phyloP scores from a whole-genome alignment of 2,797 vertebrate species.

The Denticeps clupeoides region DNA sequence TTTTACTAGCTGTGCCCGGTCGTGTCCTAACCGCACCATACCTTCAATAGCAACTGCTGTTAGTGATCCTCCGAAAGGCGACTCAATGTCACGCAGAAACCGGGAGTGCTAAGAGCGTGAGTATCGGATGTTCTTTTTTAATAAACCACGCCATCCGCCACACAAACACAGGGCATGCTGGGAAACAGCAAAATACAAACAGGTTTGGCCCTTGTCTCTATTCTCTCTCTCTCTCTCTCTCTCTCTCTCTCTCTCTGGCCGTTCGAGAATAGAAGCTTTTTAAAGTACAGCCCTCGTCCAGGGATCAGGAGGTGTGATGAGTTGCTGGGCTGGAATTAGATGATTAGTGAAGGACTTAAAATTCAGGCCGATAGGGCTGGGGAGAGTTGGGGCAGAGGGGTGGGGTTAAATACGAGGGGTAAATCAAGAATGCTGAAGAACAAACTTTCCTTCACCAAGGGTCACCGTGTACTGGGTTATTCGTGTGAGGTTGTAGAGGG shows the following conservation, averaged over 20 bases:
- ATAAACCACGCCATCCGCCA: constrained; percentile 6
- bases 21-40: too few relatives aligned
- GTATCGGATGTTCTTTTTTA: constrained; percentile 14
- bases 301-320: constrained; percentile 32
- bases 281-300: constrained; percentile 21
- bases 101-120: constrained; percentile 10
- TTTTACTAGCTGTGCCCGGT: too few relatives aligned
- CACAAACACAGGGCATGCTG: constrained; percentile 11
- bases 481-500: too few relatives aligned
- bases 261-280: constrained; percentile 33
- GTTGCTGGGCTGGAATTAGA: constrained; percentile 56
- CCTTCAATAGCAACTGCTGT: too few relatives aligned
- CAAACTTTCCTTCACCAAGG: neutral
- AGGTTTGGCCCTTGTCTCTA: constrained; percentile 17
- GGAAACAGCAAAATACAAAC: constrained; percentile 17
- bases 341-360: constrained; percentile 34
- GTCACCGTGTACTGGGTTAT: too few relatives aligned
- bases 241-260: constrained; percentile 12
- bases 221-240: constrained; percentile 2
- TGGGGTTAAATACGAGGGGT: constrained; percentile 13
- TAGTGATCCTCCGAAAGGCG: constrained; percentile 16
- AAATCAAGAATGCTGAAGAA: too few relatives aligned
- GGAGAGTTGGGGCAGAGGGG: too few relatives aligned
- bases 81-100: constrained; percentile 36
- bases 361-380: constrained; percentile 37